Conservation (phyloP, 2,113 vertebrate species). For the Scytalopus superciliaris region DNA sequence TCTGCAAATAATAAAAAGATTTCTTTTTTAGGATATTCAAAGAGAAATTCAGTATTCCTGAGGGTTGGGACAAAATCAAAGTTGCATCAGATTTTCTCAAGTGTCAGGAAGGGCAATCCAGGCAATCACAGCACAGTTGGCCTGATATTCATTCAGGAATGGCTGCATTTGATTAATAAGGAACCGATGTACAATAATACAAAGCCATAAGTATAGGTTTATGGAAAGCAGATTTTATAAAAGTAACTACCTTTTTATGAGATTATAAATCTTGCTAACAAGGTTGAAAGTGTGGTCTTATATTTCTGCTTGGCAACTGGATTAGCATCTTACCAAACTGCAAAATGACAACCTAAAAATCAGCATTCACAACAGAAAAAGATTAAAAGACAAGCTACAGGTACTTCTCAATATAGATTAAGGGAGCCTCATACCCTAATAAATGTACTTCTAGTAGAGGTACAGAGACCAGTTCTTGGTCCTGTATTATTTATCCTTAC, state of each 20-base stretch:
- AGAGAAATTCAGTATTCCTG: background rate
- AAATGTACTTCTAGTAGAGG: background rate
- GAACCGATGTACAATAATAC: background rate
- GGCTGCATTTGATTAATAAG: background rate
- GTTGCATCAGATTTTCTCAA: background rate
- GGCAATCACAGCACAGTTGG: background rate
- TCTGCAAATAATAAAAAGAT: background rate
- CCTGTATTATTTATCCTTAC: background rate
- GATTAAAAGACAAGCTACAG: background rate
- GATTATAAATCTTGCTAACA: background rate
- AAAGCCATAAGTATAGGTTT: background rate
- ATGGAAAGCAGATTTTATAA: background rate
- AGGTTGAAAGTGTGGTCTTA: background rate
- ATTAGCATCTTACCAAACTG: background rate
- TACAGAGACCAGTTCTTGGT: background rate
- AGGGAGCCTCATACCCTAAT: background rate
- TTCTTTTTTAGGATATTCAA: background rate
- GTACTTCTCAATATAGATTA: background rate
- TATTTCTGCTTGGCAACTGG: background rate
- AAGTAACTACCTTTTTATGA: background rate
- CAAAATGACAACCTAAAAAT: background rate
- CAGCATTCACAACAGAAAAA: rapidly evolving
- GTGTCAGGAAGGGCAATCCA: background rate
- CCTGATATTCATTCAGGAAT: background rate
- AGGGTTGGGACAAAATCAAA: background rate